phyloP scores from a whole-genome alignment of 2,888 invertebrate species.

The Sericinus montela region DNA sequence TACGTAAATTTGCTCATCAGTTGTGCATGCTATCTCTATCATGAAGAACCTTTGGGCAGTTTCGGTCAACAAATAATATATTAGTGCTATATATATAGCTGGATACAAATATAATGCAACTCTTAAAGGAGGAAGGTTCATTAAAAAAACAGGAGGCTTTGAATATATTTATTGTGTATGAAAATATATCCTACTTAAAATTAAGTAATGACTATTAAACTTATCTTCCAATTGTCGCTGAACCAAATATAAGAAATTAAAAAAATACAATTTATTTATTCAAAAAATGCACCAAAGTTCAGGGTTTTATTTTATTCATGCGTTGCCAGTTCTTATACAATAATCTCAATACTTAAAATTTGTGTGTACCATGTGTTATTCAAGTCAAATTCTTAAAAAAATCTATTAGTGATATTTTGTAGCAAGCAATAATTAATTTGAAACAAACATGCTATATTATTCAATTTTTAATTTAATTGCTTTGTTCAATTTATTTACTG shows the following conservation, averaged over 20 bases:
- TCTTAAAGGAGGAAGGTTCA: conserved; percentile 12
- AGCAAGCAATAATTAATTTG: conserved; percentile 10
- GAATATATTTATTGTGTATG: conserved; percentile 59
- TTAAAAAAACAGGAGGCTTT: conserved; percentile 29
- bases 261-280: neutral
- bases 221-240: conserved; percentile 23
- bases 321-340: neutral
- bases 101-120: too few species aligned
- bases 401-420: too few species aligned
- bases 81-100: too few species aligned
- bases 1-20: too few species aligned
- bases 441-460: neutral
- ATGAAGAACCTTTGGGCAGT: too few species aligned
- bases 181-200: conserved; percentile 73
- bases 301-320: neutral
- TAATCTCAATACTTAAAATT: neutral
- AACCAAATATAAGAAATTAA: conserved; percentile 4
- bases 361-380: too few species aligned
- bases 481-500: neutral
- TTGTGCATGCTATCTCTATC: too few species aligned
- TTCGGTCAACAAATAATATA: too few species aligned
- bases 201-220: conserved; percentile 48
- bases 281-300: too few species aligned
- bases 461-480: conserved; percentile 4
- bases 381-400: too few species aligned